Base-by-base conservation (phyloP, 2,888 invertebrate species). In the Tenthredo amoena region DNA sequence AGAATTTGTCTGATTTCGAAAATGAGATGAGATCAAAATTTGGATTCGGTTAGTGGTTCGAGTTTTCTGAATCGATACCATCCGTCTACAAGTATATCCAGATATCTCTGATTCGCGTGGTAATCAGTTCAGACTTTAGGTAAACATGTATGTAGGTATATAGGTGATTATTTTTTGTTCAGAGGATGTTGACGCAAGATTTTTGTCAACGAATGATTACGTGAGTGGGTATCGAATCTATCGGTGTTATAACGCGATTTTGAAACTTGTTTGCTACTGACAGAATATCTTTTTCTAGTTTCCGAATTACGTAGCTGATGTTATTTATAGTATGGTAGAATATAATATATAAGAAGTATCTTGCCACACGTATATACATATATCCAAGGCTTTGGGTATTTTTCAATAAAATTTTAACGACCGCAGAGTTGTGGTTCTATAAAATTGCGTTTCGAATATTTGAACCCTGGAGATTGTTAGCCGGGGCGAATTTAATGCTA, bases 141-240 rank as follows among this genome's bases (percentile, higher is more conserved):
- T 47, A 47, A 47, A 47, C 12, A 47, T 15, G 5, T 37, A 47
- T 15, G 47, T 47, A 47, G 74, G 43, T 43, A 43, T 74, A 9
- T 74, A 43, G 15, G 5, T 55, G 15, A 2, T 26, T 31, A 15
- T 68, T 37, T 72, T n/a, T n/a, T 26, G 26, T 72, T 55, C 47
- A 5, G 1, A 50, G 50, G n/a, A 47, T 50, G 50, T 77, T 50
- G 50, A 77, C 77, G 50, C 37, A 9, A 50, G 34, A 77, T 55
- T 77, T 50, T 77, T 50, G 31, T 34, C 77, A 77, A 50, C 77
- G 55, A n/a, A 55, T 55, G 55, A 77, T 34, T 34, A 77, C 50
- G 47, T 55, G 26, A 21, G 43, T 40, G 21, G 15, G 21, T 74
- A 74, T 74, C 26, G 21, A 21, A 74, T 9, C 43, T n/a, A 43